Percentiles rank a stretch among this genome's conserved stretches.
Conservation (phyloP, 2,797 vertebrate species). For the Pagetopsis macropterus region DNA sequence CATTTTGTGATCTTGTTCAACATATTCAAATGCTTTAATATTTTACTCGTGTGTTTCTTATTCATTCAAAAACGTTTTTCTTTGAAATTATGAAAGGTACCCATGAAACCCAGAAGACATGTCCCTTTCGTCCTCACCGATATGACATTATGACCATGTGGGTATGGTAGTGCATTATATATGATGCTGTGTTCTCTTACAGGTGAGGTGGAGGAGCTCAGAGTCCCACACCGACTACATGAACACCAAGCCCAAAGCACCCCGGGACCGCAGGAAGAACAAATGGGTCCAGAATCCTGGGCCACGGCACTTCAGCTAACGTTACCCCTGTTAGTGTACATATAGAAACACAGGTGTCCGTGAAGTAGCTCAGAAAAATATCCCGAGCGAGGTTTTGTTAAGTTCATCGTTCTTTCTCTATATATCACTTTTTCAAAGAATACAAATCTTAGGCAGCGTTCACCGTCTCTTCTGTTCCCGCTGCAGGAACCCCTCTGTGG, state of each 20-base stretch:
- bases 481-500: constrained; percentile 52
- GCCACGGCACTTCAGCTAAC: constrained; percentile 48
- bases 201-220: constrained; percentile 56
- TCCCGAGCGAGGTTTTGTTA: neutral
- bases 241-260: constrained; percentile 75
- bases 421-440: too few species aligned
- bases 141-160: too few species aligned
- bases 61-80: too few species aligned
- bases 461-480: too few species aligned
- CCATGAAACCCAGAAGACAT: too few species aligned
- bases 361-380: constrained; percentile 4
- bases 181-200: constrained; percentile 13
- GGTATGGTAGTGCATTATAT: too few species aligned
- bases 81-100: too few species aligned
- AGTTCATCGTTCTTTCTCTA: neutral
- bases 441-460: too few species aligned
- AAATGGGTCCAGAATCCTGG: constrained; percentile 62
- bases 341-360: neutral
- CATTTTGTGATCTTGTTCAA: too few species aligned
- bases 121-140: too few species aligned
- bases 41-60: too few species aligned
- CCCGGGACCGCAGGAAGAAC: constrained; percentile 52
- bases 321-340: neutral
- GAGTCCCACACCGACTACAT: constrained; percentile 76
- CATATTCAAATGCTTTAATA: too few species aligned